Conservation (phyloP, 1,140 invertebrate species). For the Araneus ventricosus region DNA sequence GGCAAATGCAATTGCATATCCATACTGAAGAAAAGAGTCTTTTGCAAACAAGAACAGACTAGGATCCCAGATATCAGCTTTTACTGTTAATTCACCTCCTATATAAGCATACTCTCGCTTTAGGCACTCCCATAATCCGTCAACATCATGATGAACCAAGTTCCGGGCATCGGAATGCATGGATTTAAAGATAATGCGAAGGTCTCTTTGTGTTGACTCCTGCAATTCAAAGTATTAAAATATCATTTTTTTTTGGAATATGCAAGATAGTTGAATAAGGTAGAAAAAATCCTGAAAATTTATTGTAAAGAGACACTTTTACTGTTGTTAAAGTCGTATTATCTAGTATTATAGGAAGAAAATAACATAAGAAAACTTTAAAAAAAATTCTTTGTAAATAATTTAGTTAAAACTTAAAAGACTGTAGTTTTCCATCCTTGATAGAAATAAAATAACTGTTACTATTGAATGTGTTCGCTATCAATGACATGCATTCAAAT, state of each 20-base stretch:
- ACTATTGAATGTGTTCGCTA: no score
- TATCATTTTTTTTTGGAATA: neutral
- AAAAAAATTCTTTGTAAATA: no score
- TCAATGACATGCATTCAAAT: no score
- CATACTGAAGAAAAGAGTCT: conserved; percentile 66
- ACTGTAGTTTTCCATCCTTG: no score
- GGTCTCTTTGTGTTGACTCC: conserved; percentile 43
- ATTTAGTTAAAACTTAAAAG: no score
- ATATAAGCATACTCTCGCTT: conserved; percentile 70
- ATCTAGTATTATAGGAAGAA: neutral
- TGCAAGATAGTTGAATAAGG: neutral
- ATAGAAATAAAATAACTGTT: no score
- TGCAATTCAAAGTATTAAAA: neutral
- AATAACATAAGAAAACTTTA: neutral
- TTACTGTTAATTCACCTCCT: conserved; percentile 66
- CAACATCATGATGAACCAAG: conserved; percentile 58
- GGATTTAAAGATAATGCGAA: conserved; percentile 33
- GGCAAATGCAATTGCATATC: conserved; percentile 70
- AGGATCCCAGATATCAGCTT: conserved; percentile 61
- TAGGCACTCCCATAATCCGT: conserved; percentile 54
- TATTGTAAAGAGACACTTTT: neutral
- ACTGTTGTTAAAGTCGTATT: neutral
- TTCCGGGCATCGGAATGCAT: conserved; percentile 67
- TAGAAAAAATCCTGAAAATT: neutral
- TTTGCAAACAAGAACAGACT: conserved; percentile 46